These are phyloP conservation scores for Lepidurus couesii DNA, from an alignment of 1,140 invertebrate species.

Conservation along the genomic window DNA sequence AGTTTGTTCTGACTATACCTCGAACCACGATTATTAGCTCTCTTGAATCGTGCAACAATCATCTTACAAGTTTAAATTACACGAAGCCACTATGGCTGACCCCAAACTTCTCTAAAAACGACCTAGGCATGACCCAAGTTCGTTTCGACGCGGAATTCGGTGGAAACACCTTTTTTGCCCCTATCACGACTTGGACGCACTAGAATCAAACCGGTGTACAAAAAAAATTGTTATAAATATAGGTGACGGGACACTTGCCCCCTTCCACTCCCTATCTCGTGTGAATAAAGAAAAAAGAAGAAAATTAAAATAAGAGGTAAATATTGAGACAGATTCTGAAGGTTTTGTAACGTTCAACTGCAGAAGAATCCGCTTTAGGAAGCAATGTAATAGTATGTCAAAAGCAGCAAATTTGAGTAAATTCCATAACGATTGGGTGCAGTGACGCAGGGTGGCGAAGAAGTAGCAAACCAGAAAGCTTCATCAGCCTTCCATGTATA, in stretches of 20 bases:
- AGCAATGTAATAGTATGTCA: background rate
- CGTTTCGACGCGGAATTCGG: background rate
- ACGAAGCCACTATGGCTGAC: background rate
- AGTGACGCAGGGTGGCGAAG: background rate
- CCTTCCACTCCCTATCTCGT: no score
- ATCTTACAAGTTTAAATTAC: no score
- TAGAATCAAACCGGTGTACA: no score
- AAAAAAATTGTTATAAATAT: no score
- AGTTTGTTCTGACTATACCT: no score
- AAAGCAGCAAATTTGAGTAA: background rate
- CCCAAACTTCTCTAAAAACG: background rate
- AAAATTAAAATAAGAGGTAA: no score
- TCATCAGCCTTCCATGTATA: slow-evolving; percentile 2
- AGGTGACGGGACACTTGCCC: no score
- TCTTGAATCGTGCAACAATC: no score
- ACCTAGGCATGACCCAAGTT: background rate
- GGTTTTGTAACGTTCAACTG: background rate
- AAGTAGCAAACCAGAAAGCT: background rate
- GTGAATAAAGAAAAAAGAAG: no score
- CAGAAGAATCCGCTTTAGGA: background rate
- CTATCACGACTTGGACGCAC: no score
- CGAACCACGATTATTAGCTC: no score
- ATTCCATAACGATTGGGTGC: background rate
- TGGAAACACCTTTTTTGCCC: background rate
- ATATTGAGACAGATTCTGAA: no score